phyloP scores from a whole-genome alignment of 2,113 vertebrate species.

The Chroicocephalus ridibundus region DNA sequence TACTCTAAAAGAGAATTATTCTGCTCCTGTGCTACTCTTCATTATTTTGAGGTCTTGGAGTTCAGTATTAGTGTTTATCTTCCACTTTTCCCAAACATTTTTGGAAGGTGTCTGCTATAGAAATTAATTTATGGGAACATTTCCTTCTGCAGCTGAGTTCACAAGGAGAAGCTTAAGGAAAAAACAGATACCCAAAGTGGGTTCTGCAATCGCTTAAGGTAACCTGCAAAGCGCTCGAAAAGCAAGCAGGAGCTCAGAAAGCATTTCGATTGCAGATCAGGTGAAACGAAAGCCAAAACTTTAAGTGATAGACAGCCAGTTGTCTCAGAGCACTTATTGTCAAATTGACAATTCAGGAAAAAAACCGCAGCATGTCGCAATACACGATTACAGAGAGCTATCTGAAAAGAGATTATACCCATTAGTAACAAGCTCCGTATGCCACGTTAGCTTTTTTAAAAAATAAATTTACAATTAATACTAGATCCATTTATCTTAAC shows the following conservation, averaged over 20 bases:
- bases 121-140: not conserved
- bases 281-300: not conserved
- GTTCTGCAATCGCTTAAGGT: not conserved
- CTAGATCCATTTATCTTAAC: not conserved
- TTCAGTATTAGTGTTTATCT: not conserved
- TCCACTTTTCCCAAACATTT: not conserved
- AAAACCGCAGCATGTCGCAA: not conserved
- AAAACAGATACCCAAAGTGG: not conserved
- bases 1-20: not conserved
- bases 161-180: not conserved
- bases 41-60: not conserved
- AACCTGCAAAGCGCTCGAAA: not conserved
- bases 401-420: not conserved
- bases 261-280: not conserved
- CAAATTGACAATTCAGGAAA: not conserved
- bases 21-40: not conserved
- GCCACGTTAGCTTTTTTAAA: not conserved
- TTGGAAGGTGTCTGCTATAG: not conserved
- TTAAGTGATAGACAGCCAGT: not conserved
- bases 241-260: not conserved
- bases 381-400: not conserved
- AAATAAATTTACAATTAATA: not conserved
- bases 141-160: not conserved
- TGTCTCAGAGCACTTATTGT: not conserved
- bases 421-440: not conserved